Conservation (phyloP, 2,888 invertebrate species). For the Troides helena region DNA sequence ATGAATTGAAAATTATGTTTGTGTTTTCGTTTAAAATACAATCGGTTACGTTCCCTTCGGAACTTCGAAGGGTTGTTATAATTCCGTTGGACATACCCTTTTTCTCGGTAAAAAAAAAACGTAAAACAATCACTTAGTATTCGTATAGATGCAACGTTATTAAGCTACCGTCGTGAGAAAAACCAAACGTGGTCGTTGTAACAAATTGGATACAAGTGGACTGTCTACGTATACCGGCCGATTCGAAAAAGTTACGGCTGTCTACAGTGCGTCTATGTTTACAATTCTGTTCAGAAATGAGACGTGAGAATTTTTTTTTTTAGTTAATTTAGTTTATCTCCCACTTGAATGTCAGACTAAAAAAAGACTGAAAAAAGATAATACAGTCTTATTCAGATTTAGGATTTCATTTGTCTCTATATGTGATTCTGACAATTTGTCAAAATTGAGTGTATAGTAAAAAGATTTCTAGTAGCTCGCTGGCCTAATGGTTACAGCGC, state of each 20-base stretch:
- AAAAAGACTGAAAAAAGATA: too few relatives aligned
- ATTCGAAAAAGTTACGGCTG: constrained; percentile 26
- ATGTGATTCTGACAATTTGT: too few relatives aligned
- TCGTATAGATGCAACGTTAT: constrained; percentile 37
- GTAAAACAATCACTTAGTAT: constrained; percentile 36
- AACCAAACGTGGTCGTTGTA: constrained; percentile 37
- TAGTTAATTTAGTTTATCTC: not conserved
- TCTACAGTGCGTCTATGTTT: constrained; percentile 14
- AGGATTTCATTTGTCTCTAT: too few relatives aligned
- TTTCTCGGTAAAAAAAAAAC: constrained; percentile 15
- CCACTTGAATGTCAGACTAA: too few relatives aligned
- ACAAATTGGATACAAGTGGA: constrained; percentile 36
- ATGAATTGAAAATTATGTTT: not conserved
- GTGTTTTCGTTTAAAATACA: not conserved
- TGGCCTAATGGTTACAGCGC: too few relatives aligned
- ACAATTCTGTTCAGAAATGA: constrained; percentile 15
- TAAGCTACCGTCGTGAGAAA: constrained; percentile 44
- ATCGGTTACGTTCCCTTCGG: not conserved
- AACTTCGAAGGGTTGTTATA: constrained; percentile 22
- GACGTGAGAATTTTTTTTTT: constrained; percentile 24
- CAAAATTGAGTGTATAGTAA: too few relatives aligned
- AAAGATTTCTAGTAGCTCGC: too few relatives aligned
- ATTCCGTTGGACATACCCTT: constrained; percentile 16
- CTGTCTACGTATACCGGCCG: constrained; percentile 24
- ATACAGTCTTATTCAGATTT: too few relatives aligned